Percentiles rank a stretch among this genome's conserved stretches.
Conservation (phyloP, 1,140 invertebrate genomes). For the Ceratina australensis region DNA sequence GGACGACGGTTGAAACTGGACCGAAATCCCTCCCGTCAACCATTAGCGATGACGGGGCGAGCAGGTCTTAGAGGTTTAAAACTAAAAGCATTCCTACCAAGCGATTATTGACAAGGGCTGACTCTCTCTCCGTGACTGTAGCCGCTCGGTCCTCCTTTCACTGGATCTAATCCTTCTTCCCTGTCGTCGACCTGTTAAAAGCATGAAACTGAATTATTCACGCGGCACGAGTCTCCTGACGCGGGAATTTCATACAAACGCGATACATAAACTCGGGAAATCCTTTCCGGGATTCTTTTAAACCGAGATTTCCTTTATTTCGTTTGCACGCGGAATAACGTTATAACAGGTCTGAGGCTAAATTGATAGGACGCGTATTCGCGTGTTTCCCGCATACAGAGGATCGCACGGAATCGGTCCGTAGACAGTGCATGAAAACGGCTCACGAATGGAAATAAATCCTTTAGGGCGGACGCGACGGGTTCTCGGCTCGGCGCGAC, state of each 20-base stretch:
- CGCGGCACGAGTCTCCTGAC: conserved; percentile 43
- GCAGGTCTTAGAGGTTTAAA: conserved; percentile 52
- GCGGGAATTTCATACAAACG: conserved; percentile 42
- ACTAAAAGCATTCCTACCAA: conserved; percentile 66
- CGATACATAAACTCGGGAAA: background rate
- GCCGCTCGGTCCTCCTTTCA: conserved; percentile 42
- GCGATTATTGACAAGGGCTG: conserved; percentile 65
- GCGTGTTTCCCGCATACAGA: background rate
- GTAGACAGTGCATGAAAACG: conserved; percentile 20
- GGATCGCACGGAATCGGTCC: background rate
- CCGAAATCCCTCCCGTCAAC: conserved; percentile 35
- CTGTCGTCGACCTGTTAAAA: conserved; percentile 46
- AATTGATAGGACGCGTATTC: conserved; percentile 6
- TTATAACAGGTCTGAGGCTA: background rate
- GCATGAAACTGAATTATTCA: conserved; percentile 64
- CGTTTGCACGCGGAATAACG: background rate
- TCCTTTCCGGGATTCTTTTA: background rate
- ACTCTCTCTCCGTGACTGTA: conserved; percentile 27
- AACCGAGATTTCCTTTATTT: conserved; percentile 13
- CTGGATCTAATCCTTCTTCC: conserved; percentile 36
- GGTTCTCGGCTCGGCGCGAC: conserved; percentile 36
- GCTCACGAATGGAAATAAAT: conserved; percentile 59
- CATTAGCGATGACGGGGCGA: conserved; percentile 54
- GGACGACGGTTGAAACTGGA: conserved; percentile 43
- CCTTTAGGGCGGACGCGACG: conserved; percentile 38